Evolutionary conservation across 2,888 invertebrate species (phyloP), one percentile per base, ranked within the genome.

Genomic region (Teleogryllus oceanicus): DNA sequence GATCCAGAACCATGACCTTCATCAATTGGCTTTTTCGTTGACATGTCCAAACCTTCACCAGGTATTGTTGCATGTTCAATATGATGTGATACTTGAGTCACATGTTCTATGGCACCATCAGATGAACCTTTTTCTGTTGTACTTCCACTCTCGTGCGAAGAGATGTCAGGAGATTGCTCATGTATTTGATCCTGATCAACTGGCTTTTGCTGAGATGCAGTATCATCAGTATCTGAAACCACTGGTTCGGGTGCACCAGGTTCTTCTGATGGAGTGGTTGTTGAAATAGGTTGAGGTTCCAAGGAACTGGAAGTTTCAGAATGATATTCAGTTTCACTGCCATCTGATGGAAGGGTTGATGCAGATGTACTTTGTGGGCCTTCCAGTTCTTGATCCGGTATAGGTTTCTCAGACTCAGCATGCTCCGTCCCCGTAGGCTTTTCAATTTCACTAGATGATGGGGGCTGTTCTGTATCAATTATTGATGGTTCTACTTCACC

Each of bases 381-480:
- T 37, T 37, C 37, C 37, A 62, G 49, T 78, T 80, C 80, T 77
- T 79, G 80, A 78, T 78, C 77, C 49, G 4, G 16, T 11, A 11
- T 49, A 77, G 77, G 77, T 49, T 49, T 37, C 11, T 13, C 50
- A 77, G 77, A 49, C n/a, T 62, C 62, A 62, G 62, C 13, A 16
- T 62, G 51, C 74, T 76, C 75, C 79, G 37, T 77, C 79, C 74
- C 20, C 49, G 37, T 4, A 80, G 80, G 80, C 21, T 62, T 62
- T 18, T 76, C 62, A 20, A 62, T 51, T 21, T 21, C 12, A 62
- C 20, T 49, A 62, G 74, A 11, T 3, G 79, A 21, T 76, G 78
- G 74, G 50, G 82, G 37, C 79, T 79, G 80, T 79, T 80, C 76
- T 81, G 75, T 80, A 18, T n/a, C 62, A 74, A 78, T 76, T 78